Evolutionary conservation across 2,888 invertebrate species (phyloP).

Genomic region (Bibio marci): DNA sequence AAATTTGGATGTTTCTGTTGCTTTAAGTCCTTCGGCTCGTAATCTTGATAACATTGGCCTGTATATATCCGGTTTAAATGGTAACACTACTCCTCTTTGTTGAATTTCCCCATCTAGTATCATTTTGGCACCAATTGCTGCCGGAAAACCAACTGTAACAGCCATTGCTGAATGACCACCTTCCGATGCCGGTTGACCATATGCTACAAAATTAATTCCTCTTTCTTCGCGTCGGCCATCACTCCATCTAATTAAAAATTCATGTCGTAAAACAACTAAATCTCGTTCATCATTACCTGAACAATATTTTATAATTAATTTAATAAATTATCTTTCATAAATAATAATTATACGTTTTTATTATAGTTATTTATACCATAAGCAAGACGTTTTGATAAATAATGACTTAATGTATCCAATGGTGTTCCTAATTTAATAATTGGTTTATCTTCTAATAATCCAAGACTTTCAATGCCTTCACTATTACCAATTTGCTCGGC

Average conservation of each 20-base stretch:
- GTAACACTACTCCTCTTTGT: conserved; percentile 79
- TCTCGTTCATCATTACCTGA: conserved; percentile 68
- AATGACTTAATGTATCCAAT: conserved; percentile 82
- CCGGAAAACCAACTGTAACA: conserved; percentile 78
- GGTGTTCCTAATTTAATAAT: conserved; percentile 75
- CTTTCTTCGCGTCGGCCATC: conserved; percentile 67
- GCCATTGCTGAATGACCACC: conserved; percentile 91
- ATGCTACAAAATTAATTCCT: conserved; percentile 74
- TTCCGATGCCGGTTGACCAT: conserved; percentile 46
- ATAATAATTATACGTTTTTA: too few species aligned
- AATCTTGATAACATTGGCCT: conserved; percentile 78
- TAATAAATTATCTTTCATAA: not conserved
- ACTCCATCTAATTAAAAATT: conserved; percentile 83
- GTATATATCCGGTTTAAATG: conserved; percentile 85
- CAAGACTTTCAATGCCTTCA: conserved; percentile 68
- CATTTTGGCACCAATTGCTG: conserved; percentile 96
- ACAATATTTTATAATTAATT: conserved; percentile 17
- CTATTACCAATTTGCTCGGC: conserved; percentile 57
- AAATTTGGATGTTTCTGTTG: conserved; percentile 48
- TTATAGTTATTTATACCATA: conserved; percentile 39
- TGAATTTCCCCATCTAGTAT: conserved; percentile 96
- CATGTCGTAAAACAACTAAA: conserved; percentile 84
- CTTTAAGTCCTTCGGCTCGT: conserved; percentile 63
- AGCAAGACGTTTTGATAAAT: conserved; percentile 62
- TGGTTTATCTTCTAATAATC: conserved; percentile 66